phyloP scores from a whole-genome alignment of 2,797 vertebrate species.

The Acrossocheilus wenchowensis region DNA sequence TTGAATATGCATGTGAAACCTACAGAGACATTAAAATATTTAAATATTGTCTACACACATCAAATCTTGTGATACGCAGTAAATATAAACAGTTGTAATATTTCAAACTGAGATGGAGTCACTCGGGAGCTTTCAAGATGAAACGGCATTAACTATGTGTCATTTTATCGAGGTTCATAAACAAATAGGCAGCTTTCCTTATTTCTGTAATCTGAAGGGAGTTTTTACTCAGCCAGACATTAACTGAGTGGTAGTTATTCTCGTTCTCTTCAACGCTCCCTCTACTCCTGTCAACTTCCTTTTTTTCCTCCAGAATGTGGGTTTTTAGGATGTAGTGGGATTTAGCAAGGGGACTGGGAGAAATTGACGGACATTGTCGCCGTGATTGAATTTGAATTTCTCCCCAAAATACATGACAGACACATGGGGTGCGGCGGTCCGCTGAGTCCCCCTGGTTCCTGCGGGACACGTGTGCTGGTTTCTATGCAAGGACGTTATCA shows the following conservation, averaged over 20 bases:
- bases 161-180: slow-evolving; percentile 28
- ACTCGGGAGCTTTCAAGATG: slow-evolving; percentile 2
- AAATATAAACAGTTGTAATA: slow-evolving; percentile 5
- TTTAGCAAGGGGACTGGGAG: slow-evolving; percentile 43
- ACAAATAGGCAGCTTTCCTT: slow-evolving; percentile 18
- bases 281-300: slow-evolving; percentile 29
- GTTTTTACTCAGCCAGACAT: slow-evolving; percentile 18
- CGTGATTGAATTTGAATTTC: slow-evolving; percentile 39
- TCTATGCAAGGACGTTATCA: slow-evolving; percentile 5
- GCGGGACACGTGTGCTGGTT: slow-evolving; percentile 40
- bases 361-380: slow-evolving; percentile 24
- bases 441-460: slow-evolving; percentile 28
- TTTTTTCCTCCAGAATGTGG: slow-evolving; percentile 46
- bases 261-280: slow-evolving; percentile 26
- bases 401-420: slow-evolving; percentile 34
- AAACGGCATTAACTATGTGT: slow-evolving; percentile 9
- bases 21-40: neutral
- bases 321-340: slow-evolving; percentile 53
- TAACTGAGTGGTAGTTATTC: slow-evolving; percentile 34
- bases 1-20: neutral
- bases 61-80: neutral
- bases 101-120: slow-evolving; percentile 22
- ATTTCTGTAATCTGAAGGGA: slow-evolving; percentile 46
- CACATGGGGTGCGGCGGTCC: slow-evolving; percentile 14
- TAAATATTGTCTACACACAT: neutral